Evolutionary conservation across 2,797 vertebrate genomes (phyloP).

Genomic region (Microhierax caerulescens): DNA sequence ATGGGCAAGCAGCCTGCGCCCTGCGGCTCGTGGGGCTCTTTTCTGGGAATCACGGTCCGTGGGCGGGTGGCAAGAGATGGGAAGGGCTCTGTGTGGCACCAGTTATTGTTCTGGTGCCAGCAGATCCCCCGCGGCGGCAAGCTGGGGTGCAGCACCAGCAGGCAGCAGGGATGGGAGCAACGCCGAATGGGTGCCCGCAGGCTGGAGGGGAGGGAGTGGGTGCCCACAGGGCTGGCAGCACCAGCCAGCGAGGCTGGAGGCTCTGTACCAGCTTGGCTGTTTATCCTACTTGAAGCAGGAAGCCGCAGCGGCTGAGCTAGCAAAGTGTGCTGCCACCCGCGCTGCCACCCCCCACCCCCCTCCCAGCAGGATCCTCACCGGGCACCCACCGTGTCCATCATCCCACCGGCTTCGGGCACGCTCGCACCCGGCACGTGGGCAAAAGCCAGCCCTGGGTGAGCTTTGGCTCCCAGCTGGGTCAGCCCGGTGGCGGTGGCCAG

Average conservation of each 20-base stretch:
- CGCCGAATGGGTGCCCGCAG: fast-evolving
- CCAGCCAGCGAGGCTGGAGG: neutral
- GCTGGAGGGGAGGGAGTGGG: neutral
- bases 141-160: neutral
- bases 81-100: neutral
- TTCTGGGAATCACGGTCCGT: neutral
- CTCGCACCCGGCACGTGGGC: fast-evolving
- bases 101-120: neutral
- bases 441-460: neutral
- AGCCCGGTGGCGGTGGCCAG: neutral
- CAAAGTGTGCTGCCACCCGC: neutral
- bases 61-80: neutral
- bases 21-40: neutral
- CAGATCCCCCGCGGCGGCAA: neutral
- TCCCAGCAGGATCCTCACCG: neutral
- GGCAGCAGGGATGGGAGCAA: neutral
- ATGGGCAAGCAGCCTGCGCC: neutral
- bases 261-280: neutral
- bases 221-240: neutral
- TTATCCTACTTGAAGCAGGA: neutral
- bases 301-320: neutral
- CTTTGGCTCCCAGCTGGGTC: neutral
- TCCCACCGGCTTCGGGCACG: fast-evolving
- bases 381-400: fast-evolving
- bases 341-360: neutral